Base-by-base conservation (phyloP, 1,140 invertebrate genomes). In the Stratiolaelaps scimitus region DNA sequence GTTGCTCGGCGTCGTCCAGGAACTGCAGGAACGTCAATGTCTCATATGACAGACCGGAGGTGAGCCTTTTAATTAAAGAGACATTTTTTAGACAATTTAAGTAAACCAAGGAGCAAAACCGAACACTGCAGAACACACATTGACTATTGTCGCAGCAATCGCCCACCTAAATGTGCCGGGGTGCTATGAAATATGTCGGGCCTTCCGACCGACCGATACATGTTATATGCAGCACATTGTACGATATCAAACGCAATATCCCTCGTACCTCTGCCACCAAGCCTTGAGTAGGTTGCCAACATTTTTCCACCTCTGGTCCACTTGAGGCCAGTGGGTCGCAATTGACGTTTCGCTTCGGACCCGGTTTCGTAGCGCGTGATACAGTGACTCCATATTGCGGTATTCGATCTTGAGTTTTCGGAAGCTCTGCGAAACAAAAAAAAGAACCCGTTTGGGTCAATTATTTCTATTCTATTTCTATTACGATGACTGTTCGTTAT, bases 241-340 rank as follows among this genome's bases (percentile, higher is more conserved):
- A 10, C 10, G 34, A 6, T 40, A 40, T 10, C 4, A 40, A 10
- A 40, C 10, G 34, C 10, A 10, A 40, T 40, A 4, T n/a, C 5
- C 10, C 10, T 40, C 53, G n/a, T 26, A 23, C 53, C 23, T 26
- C 26, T 60, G 76, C 69, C 81, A 80, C 69, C 81, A 80, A 56
- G 84, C 85, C 72, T 84, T 86, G 67, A 88, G 83, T 64, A 80
- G 19, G 28, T 68, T 67, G 17, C 68, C 68, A 19, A 73, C 65
- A 46, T 68, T 53, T 34, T 66, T 68, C 72, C 72, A 73, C 17
- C 70, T 67, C 20, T 69, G 66, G 1, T 69, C 46, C 26, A 73
- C 40, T 28, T 15, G 45, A 0, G 68, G 66, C 72, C 72, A 73
- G 44, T 60, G 23, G 17, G 53, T 60, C 53, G 53, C 53, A 34